Conservation (phyloP, 2,113 vertebrate species). For the Mystacornis crossleyi region DNA sequence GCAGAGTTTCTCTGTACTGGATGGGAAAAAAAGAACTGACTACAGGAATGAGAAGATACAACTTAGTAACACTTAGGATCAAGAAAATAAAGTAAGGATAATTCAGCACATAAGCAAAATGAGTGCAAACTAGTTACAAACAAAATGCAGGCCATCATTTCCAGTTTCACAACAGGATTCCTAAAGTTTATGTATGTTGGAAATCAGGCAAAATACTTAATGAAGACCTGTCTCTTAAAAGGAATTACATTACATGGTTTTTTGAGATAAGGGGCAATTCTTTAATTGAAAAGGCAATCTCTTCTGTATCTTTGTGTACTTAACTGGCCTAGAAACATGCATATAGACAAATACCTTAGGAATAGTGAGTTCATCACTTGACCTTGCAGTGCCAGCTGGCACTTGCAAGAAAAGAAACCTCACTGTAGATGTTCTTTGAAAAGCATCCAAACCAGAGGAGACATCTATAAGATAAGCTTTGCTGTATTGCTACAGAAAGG, state of each 20-base stretch:
- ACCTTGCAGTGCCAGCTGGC: neutral
- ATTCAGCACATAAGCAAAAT: neutral
- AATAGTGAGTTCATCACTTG: neutral
- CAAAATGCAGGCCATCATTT: neutral
- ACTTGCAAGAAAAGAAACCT: neutral
- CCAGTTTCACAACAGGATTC: neutral
- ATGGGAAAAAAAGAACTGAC: neutral
- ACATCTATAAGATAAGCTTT: neutral
- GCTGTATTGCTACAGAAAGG: neutral
- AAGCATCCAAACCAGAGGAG: neutral
- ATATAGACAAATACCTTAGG: neutral
- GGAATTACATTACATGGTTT: neutral
- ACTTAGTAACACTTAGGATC: neutral
- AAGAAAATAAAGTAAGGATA: neutral
- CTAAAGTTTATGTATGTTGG: neutral
- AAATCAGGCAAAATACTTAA: neutral
- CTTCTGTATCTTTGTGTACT: neutral
- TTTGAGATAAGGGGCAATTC: neutral
- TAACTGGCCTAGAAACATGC: neutral
- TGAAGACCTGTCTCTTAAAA: neutral
- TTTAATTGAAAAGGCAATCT: neutral
- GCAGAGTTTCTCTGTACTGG: neutral
- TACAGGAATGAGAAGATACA: neutral
- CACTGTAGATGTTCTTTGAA: fast-evolving
- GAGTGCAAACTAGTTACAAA: neutral